These are phyloP conservation scores for Chionomys nivalis DNA, from an alignment of 2,113 vertebrate species.

Conservation along the genomic window DNA sequence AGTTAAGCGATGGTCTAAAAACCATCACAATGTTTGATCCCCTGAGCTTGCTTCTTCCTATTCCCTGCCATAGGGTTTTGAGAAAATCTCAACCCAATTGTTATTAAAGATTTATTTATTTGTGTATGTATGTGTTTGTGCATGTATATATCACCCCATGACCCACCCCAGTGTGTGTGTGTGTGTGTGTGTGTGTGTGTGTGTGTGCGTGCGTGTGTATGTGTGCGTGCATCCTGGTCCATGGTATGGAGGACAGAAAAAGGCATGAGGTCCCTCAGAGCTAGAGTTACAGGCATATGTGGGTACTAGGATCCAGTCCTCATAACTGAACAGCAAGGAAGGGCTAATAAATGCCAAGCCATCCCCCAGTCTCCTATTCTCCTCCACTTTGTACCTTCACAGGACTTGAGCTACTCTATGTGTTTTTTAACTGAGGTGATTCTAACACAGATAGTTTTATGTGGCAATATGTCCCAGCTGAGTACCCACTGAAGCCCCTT, in stretches of 20 bases:
- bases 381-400: background rate
- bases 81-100: background rate
- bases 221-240: background rate
- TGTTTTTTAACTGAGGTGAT: background rate
- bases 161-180: background rate
- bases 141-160: background rate
- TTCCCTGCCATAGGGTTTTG: background rate
- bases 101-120: background rate
- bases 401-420: slow-evolving; percentile 4
- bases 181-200: too few species aligned
- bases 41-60: background rate
- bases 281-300: background rate
- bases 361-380: background rate
- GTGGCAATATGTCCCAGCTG: background rate
- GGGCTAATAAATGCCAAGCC: background rate
- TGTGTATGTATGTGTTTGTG: background rate
- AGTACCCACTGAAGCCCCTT: background rate
- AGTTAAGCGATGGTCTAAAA: background rate
- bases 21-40: background rate
- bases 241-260: background rate
- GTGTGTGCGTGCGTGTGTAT: too few species aligned
- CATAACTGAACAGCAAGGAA: background rate
- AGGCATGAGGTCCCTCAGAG: background rate
- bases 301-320: background rate
- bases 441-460: background rate